Evolutionary conservation across 1,140 invertebrate genomes (phyloP), one percentile per base, ranked within the genome.

Genomic region (Nomia melanderi): DNA sequence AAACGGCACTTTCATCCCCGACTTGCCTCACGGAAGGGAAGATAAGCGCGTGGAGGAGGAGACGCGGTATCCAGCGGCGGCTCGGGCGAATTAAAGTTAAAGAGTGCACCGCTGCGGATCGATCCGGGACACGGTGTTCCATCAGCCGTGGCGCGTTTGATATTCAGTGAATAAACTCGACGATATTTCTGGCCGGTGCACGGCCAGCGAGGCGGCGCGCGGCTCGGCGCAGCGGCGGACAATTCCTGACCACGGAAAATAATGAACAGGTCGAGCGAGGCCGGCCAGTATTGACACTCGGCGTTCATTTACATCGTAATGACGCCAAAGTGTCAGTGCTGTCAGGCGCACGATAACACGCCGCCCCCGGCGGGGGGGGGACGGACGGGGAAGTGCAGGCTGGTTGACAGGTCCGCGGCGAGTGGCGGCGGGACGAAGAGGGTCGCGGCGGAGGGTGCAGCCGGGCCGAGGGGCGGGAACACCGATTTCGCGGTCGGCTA

Each of bases 251-350:
- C 81, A 54, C 72, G 77, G 81, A 83, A 84, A 84, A 84, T 83
- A 83, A 84, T 80, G 81, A 79, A 83, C 78, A 71, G 69, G 67
- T 69, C 69, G 78, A 54, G 53, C 63, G 81, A 65, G 31, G 54
- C 50, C 66, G 63, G 71, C 65, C 70, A 82, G 65, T 81, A 81
- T 83, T 81, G 81, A 78, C 81, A 81, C 81, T 81, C 50, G 17
- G 60, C 78, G 83, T 85, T 84, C 83, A 85, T 85, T 85, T 81
- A 85, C 83, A 81, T 85, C 82, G 79, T 85, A 85, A 85, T 85
- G 83, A 85, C 77, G 76, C 70, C 72, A 77, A 82, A 85, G 79
- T 85, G 83, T 85, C 79, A 79, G 70, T 66, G 63, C 74, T 85
- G 83, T 85, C 83, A 85, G 71, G 67, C 54, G 77, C 84, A 82